Percentiles rank a stretch among this genome's conserved stretches.
Conservation (phyloP, 2,888 invertebrate species). For the Papilio elwesi region DNA sequence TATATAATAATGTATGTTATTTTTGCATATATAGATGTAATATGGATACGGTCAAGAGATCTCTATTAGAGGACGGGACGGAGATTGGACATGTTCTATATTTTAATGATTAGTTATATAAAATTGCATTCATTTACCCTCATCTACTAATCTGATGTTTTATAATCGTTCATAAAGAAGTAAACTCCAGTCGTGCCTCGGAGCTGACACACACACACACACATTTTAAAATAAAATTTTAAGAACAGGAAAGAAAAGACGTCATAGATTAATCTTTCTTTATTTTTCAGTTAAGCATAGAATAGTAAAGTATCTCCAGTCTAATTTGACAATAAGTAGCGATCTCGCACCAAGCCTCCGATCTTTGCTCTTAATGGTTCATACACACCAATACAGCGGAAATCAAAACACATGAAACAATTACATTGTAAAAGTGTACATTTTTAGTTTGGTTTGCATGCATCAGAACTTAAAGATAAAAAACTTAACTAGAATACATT, state of each 20-base stretch:
- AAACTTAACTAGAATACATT: constrained; percentile 51
- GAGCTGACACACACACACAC: no score
- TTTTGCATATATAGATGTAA: no score
- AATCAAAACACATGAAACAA: constrained; percentile 52
- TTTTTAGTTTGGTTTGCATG: constrained; percentile 41
- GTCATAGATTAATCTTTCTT: constrained; percentile 76
- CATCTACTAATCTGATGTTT: no score
- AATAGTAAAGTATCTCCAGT: constrained; percentile 82
- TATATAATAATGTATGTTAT: no score
- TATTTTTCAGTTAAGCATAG: constrained; percentile 83
- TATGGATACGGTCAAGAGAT: no score
- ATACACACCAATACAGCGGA: constrained; percentile 53
- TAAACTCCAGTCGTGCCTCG: no score
- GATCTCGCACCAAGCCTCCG: constrained; percentile 65
- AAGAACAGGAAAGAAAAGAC: background rate
- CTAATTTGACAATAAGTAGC: constrained; percentile 67
- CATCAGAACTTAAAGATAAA: constrained; percentile 41
- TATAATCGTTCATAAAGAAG: no score
- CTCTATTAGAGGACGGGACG: no score
- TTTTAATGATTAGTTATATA: no score
- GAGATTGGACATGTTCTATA: no score
- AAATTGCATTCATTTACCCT: no score
- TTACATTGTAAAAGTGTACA: constrained; percentile 54
- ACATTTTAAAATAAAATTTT: no score
- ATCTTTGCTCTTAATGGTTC: constrained; percentile 42